Evolutionary conservation across 2,888 invertebrate species (phyloP), one percentile per base, ranked within the genome.

Genomic region (Theristus sp.): DNA sequence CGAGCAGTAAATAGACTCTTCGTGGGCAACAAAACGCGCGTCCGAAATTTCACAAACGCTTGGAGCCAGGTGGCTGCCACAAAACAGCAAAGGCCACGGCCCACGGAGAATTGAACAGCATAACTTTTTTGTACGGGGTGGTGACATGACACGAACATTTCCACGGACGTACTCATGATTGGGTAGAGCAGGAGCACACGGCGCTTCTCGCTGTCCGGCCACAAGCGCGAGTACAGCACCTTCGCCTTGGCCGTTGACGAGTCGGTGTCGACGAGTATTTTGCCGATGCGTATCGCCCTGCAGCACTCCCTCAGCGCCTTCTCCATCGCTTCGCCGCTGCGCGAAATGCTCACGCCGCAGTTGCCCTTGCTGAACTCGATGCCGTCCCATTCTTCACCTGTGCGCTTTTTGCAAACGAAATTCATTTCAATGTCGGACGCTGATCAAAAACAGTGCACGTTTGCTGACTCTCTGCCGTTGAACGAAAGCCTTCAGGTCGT

Each of bases 331-430:
- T 93, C 91, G 17, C 80, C 81, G 71, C 79, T 79, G 65, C 82
- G 81, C 55, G 98, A 91, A 71, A 98, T 91, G 62, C 93, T 91
- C 10, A 98, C 94, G 1, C 98, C 98, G 75, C 96, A 98, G 76
- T 98, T 98, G 27, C 96, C 96, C 38, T 91, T 89, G 60, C 89
- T 86, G 79, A 93, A 98, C 70, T 87, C 87, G 0, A 98, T 79
- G 0, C 98, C 98, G 70, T 89, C 83, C 73, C 94, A 96, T 49
- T 83, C 78, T 17, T 86, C 86, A 58, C 87, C 87, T 77, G n/a
- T n/a, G n/a, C n/a, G n/a, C n/a, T n/a, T n/a, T n/a, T n/a, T n/a
- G n/a, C n/a, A 65, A 47, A 61, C 62, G 62, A 38, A 13, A 38
- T 38, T 13, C 10, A 38, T 13, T 13, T 38, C 38, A 38, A 10